Evolutionary conservation across 2,888 invertebrate species (phyloP).

Genomic region (Ischnus inquisitorius): DNA sequence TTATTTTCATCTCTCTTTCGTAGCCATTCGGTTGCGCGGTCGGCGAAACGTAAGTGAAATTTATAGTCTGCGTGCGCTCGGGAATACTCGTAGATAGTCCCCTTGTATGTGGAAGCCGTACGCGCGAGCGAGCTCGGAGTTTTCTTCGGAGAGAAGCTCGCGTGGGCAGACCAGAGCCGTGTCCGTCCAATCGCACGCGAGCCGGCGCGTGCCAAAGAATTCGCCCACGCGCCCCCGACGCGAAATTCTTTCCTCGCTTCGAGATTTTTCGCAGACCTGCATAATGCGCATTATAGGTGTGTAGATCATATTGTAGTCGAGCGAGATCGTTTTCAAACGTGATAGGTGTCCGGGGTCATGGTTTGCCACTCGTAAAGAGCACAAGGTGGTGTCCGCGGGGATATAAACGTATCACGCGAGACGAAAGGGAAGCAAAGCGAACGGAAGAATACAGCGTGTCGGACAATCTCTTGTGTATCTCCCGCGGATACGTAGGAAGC

Average conservation of each 20-base stretch:
- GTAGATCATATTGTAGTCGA: neutral
- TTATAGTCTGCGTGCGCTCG: constrained; percentile 53
- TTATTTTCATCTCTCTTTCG: constrained; percentile 35
- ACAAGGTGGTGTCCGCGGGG: constrained; percentile 4
- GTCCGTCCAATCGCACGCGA: constrained; percentile 59
- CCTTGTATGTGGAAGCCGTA: neutral
- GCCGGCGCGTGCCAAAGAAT: constrained; percentile 69
- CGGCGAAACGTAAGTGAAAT: constrained; percentile 56
- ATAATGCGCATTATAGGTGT: constrained; percentile 18
- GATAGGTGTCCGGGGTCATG: constrained; percentile 43
- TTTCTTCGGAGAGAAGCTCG: constrained; percentile 43
- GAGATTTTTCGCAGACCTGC: neutral
- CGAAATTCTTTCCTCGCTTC: constrained; percentile 40
- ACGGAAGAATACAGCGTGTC: constrained; percentile 8
- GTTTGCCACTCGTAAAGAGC: constrained; percentile 48
- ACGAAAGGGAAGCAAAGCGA: neutral
- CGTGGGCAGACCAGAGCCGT: constrained; percentile 46
- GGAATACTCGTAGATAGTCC: neutral
- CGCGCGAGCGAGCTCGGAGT: neutral
- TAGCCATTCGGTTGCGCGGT: neutral
- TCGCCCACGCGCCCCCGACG: constrained; percentile 63
- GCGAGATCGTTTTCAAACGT: constrained; percentile 24
- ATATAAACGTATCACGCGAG: constrained; percentile 5
- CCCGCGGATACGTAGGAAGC: constrained; percentile 16
- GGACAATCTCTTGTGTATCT: neutral